These are phyloP conservation scores for Eolophus roseicapilla DNA, from an alignment of 2,113 vertebrate genomes.

Conservation along the genomic window DNA sequence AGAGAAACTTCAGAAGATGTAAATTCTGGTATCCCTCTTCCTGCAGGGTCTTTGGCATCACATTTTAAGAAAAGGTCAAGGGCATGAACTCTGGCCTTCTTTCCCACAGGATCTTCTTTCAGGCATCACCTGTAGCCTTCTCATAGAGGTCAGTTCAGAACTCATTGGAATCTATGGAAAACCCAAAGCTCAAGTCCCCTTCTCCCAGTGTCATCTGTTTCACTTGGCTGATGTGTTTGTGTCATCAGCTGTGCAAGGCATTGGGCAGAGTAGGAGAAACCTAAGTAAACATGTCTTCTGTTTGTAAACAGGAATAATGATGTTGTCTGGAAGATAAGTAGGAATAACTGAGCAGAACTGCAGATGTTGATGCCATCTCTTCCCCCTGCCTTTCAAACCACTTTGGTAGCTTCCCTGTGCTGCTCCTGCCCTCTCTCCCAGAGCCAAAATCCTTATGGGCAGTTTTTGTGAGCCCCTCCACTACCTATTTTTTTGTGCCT, in stretches of 20 bases:
- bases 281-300: neutral
- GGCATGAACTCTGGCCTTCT: neutral
- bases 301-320: neutral
- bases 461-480: neutral
- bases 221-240: rapidly evolving
- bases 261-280: neutral
- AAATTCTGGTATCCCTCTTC: neutral
- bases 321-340: neutral
- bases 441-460: neutral
- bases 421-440: neutral
- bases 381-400: neutral
- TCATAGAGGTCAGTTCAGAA: neutral
- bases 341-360: neutral
- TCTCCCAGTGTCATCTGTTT: neutral
- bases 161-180: neutral
- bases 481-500: neutral
- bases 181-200: rapidly evolving
- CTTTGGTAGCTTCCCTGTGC: rapidly evolving
- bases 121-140: neutral
- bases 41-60: rapidly evolving
- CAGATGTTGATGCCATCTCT: neutral
- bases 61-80: neutral
- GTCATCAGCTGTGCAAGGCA: neutral
- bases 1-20: neutral
- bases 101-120: neutral